These are phyloP conservation scores for Ophioninae sp. DNA, from an alignment of 2,888 invertebrate genomes.

Conservation along the genomic window DNA sequence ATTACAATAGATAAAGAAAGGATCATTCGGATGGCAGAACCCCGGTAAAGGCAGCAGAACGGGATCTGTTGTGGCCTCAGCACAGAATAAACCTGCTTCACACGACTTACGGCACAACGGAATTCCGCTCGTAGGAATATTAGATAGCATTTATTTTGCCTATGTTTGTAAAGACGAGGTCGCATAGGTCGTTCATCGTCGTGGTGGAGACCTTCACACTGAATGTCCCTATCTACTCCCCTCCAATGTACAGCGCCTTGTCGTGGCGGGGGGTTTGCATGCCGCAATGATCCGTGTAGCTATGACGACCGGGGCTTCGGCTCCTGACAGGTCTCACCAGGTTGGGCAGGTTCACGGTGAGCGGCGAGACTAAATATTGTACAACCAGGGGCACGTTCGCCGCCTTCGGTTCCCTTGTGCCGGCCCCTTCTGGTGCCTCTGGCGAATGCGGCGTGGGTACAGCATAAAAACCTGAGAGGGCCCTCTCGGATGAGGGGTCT, in stretches of 20 bases:
- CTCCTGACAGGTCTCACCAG: background rate
- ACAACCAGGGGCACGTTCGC: background rate
- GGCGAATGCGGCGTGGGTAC: conserved; percentile 17
- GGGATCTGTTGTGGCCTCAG: too few species aligned
- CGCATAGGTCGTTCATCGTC: too few species aligned
- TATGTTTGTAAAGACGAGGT: too few species aligned
- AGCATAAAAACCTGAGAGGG: background rate
- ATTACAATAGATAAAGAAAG: too few species aligned
- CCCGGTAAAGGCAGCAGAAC: too few species aligned
- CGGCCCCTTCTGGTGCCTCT: conserved; percentile 4
- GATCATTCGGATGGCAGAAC: too few species aligned
- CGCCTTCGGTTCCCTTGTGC: background rate
- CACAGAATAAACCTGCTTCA: too few species aligned
- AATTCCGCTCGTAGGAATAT: too few species aligned
- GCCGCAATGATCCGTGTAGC: conserved; percentile 33
- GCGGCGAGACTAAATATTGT: background rate
- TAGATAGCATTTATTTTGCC: too few species aligned
- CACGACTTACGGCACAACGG: too few species aligned
- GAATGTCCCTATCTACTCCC: background rate
- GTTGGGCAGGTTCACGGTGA: conserved; percentile 15
- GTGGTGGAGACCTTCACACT: too few species aligned
- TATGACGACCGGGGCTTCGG: conserved; percentile 30
- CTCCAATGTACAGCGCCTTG: conserved; percentile 42
- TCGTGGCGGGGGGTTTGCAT: conserved; percentile 45
- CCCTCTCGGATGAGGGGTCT: too few species aligned